Percentiles rank a stretch among this genome's conserved stretches.
Conservation (phyloP, 1,140 invertebrate genomes). For the Drosophila obscura region DNA sequence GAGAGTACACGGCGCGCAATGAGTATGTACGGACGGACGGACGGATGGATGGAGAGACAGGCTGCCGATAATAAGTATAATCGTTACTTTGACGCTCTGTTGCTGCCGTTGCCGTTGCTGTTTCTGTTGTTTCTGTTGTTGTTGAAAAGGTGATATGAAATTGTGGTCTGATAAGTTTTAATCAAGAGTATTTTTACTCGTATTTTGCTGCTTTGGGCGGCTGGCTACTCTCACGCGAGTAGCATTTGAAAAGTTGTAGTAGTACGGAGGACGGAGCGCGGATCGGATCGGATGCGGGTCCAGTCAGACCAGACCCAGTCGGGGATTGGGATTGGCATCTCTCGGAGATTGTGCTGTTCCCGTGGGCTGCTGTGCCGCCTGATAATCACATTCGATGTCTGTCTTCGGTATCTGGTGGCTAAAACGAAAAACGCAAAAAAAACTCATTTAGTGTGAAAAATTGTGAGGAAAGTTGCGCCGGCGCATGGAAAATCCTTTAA, state of each 20-base stretch:
- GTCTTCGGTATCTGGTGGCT: constrained; percentile 37
- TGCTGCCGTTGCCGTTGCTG: constrained; percentile 43
- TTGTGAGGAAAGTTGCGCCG: constrained; percentile 57
- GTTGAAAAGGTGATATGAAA: constrained; percentile 83
- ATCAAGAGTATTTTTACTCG: constrained; percentile 81
- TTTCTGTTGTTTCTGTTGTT: constrained; percentile 63
- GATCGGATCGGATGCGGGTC: constrained; percentile 49
- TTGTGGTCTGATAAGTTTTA: constrained; percentile 83
- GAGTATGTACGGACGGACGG: not conserved
- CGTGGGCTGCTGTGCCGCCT: constrained; percentile 44
- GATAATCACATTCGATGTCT: constrained; percentile 51
- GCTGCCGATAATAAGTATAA: constrained; percentile 72
- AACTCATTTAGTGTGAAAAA: constrained; percentile 37
- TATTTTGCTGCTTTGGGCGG: constrained; percentile 70
- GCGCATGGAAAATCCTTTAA: constrained; percentile 75
- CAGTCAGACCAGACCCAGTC: not conserved
- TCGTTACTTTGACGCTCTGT: constrained; percentile 51
- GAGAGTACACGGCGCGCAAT: constrained; percentile 58
- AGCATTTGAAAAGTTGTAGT: constrained; percentile 83
- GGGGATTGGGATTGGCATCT: not conserved
- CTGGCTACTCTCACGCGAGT: constrained; percentile 56
- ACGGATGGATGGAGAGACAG: too few species aligned
- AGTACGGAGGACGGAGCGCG: constrained; percentile 67
- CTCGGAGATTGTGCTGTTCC: not conserved
- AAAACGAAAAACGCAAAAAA: constrained; percentile 9